Conservation (phyloP, 1,140 invertebrate species). For the Sitobion miscanthi region DNA sequence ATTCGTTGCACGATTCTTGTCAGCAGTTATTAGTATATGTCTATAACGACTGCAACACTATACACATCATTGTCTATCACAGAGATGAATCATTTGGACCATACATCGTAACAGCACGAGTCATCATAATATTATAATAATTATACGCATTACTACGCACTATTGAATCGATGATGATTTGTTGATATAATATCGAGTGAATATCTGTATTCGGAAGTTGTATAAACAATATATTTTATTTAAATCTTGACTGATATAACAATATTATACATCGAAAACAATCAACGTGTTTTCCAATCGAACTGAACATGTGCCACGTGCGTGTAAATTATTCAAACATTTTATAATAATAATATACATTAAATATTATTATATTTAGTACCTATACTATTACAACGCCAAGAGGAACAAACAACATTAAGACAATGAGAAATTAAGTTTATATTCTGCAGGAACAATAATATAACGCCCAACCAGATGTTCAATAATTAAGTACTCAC, state of each 20-base stretch:
- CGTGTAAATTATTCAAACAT: not conserved
- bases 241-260: not conserved
- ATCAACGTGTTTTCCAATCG: not conserved
- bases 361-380: not conserved
- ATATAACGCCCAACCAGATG: not conserved
- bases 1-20: not conserved
- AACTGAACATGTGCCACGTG: not conserved
- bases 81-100: not conserved
- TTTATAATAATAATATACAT: not conserved
- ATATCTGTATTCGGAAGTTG: not conserved
- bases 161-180: not conserved
- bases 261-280: not conserved
- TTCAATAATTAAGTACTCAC: constrained; percentile 10
- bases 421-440: constrained; percentile 27
- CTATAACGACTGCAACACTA: not conserved
- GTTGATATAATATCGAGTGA: not conserved
- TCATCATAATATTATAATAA: not conserved
- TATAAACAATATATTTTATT: not conserved
- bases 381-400: not conserved
- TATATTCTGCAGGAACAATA: not conserved
- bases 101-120: not conserved
- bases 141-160: not conserved
- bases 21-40: not conserved
- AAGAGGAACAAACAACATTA: not conserved
- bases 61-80: too few relatives aligned